phyloP scores from a whole-genome alignment of 2,113 vertebrate genomes.

The Bungarus multicinctus region DNA sequence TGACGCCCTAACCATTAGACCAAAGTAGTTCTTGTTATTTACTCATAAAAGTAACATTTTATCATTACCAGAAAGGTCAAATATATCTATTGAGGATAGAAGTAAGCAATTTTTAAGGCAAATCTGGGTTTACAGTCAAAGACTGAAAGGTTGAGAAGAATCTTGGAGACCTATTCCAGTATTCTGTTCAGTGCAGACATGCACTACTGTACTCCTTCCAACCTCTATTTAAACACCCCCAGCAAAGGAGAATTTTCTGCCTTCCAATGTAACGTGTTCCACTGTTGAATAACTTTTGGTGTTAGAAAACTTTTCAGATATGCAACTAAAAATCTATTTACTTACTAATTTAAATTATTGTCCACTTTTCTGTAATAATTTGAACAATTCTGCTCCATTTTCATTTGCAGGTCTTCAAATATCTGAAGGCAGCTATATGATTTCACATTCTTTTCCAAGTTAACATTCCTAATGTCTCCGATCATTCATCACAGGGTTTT shows the following conservation, averaged over 20 bases:
- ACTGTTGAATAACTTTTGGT: neutral
- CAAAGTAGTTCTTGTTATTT: neutral
- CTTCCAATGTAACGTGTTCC: neutral
- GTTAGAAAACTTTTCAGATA: neutral
- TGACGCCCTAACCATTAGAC: neutral
- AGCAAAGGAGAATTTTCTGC: neutral
- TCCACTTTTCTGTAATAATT: neutral
- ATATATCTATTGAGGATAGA: constrained; percentile 9
- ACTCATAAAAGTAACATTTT: neutral
- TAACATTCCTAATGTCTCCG: neutral
- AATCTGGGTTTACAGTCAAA: constrained; percentile 13
- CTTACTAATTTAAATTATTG: neutral
- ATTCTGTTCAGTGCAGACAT: neutral
- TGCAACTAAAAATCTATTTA: neutral
- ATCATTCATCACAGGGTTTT: neutral
- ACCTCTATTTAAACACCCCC: neutral
- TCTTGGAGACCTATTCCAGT: neutral
- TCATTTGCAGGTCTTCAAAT: neutral
- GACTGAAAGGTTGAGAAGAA: neutral
- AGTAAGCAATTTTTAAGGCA: constrained; percentile 25
- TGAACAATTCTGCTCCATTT: neutral
- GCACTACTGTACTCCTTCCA: neutral
- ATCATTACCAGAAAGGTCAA: neutral
- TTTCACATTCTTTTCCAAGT: neutral
- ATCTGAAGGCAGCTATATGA: neutral